These are phyloP conservation scores for Akabosia matsudoensis DNA, from an alignment of 1,140 invertebrate genomes.

Conservation along the genomic window DNA sequence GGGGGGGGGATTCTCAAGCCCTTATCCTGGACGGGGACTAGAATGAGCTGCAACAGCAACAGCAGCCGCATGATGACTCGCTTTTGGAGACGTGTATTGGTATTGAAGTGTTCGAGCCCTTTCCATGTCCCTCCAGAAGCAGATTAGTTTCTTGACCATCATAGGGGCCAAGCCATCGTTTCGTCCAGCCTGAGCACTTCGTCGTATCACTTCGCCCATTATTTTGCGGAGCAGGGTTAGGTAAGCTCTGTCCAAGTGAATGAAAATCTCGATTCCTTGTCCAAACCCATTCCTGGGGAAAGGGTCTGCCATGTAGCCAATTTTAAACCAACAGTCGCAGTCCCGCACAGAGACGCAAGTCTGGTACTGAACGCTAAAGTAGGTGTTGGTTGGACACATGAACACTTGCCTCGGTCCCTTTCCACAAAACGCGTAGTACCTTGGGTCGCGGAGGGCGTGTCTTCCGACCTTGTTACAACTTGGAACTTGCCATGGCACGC, in stretches of 20 bases:
- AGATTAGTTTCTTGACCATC: conserved; percentile 35
- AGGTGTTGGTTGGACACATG: conserved; percentile 41
- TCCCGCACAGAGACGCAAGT: conserved; percentile 25
- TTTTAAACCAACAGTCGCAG: conserved; percentile 42
- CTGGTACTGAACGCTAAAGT: conserved; percentile 30
- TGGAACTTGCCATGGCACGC: conserved; percentile 33
- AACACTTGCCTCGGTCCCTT: conserved; percentile 16
- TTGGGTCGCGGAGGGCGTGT: conserved; percentile 36
- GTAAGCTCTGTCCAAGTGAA: conserved; percentile 40
- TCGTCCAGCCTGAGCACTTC: not conserved
- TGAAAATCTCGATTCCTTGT: conserved; percentile 26
- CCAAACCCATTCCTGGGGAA: not conserved
- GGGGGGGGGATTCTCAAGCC: no score
- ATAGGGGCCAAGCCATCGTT: conserved; percentile 19
- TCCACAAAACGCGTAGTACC: conserved; percentile 32
- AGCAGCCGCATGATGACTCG: no score
- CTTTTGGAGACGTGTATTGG: conserved; percentile 26
- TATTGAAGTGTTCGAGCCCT: conserved; percentile 32
- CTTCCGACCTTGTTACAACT: conserved; percentile 29
- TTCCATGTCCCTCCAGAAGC: conserved; percentile 46
- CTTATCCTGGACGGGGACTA: no score
- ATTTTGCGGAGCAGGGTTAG: conserved; percentile 28
- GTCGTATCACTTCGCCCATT: not conserved
- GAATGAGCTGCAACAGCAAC: no score
- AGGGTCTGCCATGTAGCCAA: conserved; percentile 34